These are phyloP conservation scores for Morone chrysops DNA, from an alignment of 2,113 vertebrate genomes.

Conservation along the genomic window DNA sequence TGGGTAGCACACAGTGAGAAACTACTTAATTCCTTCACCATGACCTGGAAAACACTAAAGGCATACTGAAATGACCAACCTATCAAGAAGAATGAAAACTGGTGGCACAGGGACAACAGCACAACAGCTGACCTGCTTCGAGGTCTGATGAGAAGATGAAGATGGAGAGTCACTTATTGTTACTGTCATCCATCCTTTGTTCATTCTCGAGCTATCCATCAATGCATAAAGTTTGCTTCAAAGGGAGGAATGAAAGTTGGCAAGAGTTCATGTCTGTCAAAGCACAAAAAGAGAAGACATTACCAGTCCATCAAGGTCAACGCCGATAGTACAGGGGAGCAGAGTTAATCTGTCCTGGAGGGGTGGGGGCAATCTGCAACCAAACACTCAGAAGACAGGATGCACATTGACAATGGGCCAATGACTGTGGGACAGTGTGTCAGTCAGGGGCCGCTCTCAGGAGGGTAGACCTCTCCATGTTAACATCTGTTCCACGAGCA, in stretches of 20 bases:
- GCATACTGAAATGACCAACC: slow-evolving; percentile 56
- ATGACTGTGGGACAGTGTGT: slow-evolving; percentile 54
- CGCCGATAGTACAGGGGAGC: slow-evolving; percentile 33
- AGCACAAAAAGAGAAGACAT: slow-evolving; percentile 71
- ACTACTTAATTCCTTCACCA: slow-evolving; percentile 34
- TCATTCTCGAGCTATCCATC: slow-evolving; percentile 17
- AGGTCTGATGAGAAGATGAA: slow-evolving; percentile 26
- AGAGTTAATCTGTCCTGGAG: slow-evolving; percentile 51
- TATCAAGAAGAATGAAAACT: slow-evolving; percentile 29
- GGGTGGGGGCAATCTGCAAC: slow-evolving; percentile 41
- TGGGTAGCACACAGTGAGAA: background rate
- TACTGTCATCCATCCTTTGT: slow-evolving; percentile 56
- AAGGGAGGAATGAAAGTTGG: slow-evolving; percentile 36
- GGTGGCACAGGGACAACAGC: slow-evolving; percentile 47
- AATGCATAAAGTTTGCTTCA: slow-evolving; percentile 28
- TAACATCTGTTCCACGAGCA: slow-evolving; percentile 75
- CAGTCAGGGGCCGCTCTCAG: slow-evolving; percentile 58
- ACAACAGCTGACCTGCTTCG: slow-evolving; percentile 72
- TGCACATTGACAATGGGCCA: slow-evolving; percentile 68
- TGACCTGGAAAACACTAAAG: slow-evolving; percentile 78
- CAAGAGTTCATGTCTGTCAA: slow-evolving; percentile 52
- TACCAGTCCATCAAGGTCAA: slow-evolving; percentile 76
- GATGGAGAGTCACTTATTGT: slow-evolving; percentile 55
- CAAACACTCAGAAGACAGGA: slow-evolving; percentile 62
- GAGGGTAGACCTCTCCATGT: slow-evolving; percentile 63